Percentiles rank a stretch among this genome's conserved stretches.
Conservation (phyloP, 2,113 vertebrate species). For the Hippolais icterina region DNA sequence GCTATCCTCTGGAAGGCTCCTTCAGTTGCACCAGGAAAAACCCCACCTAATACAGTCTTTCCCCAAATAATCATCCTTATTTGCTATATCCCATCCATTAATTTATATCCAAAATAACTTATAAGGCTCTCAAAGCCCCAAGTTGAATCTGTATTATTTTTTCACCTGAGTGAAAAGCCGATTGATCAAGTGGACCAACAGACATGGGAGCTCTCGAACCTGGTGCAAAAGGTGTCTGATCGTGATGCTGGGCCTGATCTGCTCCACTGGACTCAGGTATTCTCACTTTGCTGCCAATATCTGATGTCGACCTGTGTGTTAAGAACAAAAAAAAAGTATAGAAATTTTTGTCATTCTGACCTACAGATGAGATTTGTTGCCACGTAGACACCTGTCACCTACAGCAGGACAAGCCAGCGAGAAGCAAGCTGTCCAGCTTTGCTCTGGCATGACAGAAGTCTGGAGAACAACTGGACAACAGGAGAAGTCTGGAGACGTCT, state of each 20-base stretch:
- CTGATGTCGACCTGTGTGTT: constrained; percentile 86
- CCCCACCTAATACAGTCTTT: not conserved
- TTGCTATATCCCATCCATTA: not conserved
- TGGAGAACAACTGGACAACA: not conserved
- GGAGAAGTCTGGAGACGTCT: not conserved
- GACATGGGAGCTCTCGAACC: constrained; percentile 82
- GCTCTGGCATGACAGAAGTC: not conserved
- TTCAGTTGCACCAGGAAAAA: not conserved
- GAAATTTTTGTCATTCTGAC: not conserved
- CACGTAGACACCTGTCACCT: rapidly evolving
- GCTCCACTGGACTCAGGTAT: constrained; percentile 80
- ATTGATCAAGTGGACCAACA: constrained; percentile 83
- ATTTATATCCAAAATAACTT: not conserved
- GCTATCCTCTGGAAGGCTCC: not conserved
- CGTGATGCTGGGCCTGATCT: constrained; percentile 79
- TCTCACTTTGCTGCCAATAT: constrained; percentile 89
- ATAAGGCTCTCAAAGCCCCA: not conserved
- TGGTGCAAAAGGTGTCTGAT: constrained; percentile 82
- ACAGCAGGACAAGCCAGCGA: not conserved
- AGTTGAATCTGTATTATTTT: not conserved
- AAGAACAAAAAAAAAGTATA: not conserved
- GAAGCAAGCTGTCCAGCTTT: not conserved
- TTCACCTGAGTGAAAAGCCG: constrained; percentile 93
- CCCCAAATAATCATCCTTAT: not conserved
- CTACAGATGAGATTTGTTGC: not conserved